Base-by-base conservation (phyloP, 1,140 invertebrate genomes). In the Bombus superbus region DNA sequence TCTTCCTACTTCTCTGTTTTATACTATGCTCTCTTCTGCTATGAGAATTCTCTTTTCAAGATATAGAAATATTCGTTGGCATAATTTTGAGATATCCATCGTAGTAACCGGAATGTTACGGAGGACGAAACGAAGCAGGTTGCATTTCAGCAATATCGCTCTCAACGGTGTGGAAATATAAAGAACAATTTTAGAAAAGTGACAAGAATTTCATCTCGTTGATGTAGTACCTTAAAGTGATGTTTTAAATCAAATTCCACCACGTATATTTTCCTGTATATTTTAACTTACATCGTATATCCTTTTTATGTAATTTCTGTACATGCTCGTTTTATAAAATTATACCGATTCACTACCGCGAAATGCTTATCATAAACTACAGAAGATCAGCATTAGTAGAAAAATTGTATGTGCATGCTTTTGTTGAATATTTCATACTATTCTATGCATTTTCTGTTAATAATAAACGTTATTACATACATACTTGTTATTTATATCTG, bases 1-100 rank as follows among this genome's bases (percentile, higher is more conserved):
- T 35, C 3, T 38, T 35, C 11, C 25, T 38, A 22, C 18, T 8
- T 22, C 47, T 8, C 18, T 22, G 38, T 35, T 76, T 35, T 22
- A 8, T 22, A 11, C 22, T 68, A 28, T 42, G 38, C 18, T 22
- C 18, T 53, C 18, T 53, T 53, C 18, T 53, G 18, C 5, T 53
- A 2, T 53, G 1, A 22, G 18, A 42, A 28, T 42, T n/a, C 38
- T 57, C 10, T 11, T 71, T 38, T 64, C 13, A 42, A 35, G 25
- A 64, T 75, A 64, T 32, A 64, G 57, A 75, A 74, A 82, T 82
- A 82, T 38, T 38, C 57, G 22, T 73, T 81, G 44, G 44, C 64
- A 69, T 69, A 22, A 81, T 72, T 40, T 66, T 32, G 62, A n/a
- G 40, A 42, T 66, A 73, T 13, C 22, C 28, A 42, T 47, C 38